Evolutionary conservation across 2,113 vertebrate genomes (phyloP), one percentile per base, ranked within the genome.

Genomic region (Coptodon rendalli): DNA sequence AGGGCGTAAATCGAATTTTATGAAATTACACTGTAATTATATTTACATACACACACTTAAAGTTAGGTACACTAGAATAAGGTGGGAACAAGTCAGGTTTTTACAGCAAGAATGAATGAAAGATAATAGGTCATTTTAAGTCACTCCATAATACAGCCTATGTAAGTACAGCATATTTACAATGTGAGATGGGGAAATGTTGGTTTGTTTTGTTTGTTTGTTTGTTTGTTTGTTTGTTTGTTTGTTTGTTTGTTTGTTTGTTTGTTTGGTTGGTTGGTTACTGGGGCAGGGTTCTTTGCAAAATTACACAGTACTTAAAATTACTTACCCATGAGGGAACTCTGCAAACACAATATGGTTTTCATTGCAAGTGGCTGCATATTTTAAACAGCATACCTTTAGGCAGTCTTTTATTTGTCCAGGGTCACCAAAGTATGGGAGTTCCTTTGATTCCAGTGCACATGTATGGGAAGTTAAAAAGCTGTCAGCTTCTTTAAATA

Each of bases 31-130:
- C 6, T 38, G 34, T 66, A 38, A 66, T 38, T 66, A 38, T 38
- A 66, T 66, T 38, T 38, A 66, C 38, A 66, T 66, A 66, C 61
- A n/a, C 34, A 66, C 61, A 66, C 61, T 66, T 66, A 66, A 66
- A n/a, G 34, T 38, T 66, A 5, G 34, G 19, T 22, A 38, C 10
- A 66, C 34, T 66, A 22, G 34, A 66, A 66, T 38, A 66, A 38
- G 17, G 34, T 38, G 34, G 10, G 61, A 38, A 66, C 61, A 38
- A 38, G 61, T 66, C 61, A 22, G 19, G 34, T 22, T 66, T 66
- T 38, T 22, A 38, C 61, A 66, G 61, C 13, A 38, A 66, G 61
- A 66, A 66, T 12, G 10, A 66, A 38, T 22, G 61, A 38, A 66
- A 2, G 19, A 13, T 7, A 66, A 66, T 38, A 7, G 34, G 34